A percentile compares a stretch with the other conserved stretches of the same genome.
Evolutionary conservation across 2,797 vertebrate species (phyloP).

Genomic region (Acanthurus tractus): DNA sequence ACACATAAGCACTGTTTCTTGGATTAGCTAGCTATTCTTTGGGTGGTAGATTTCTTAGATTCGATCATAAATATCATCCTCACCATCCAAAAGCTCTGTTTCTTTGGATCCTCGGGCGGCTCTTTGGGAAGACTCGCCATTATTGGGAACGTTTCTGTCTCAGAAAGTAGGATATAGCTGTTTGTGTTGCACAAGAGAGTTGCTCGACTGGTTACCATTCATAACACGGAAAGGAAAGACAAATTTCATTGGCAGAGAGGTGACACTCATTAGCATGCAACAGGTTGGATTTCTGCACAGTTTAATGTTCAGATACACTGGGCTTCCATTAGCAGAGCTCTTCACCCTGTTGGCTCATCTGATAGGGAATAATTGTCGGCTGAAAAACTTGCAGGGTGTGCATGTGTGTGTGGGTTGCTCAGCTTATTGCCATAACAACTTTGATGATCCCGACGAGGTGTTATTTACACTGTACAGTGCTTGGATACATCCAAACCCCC

Average conservation of each 20-base stretch:
- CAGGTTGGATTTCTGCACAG: slow-evolving; percentile 45
- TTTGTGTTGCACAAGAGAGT: slow-evolving; percentile 38
- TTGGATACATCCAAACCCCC: slow-evolving; percentile 40
- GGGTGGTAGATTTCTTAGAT: background rate
- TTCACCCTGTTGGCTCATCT: slow-evolving; percentile 14
- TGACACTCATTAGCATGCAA: slow-evolving; percentile 52
- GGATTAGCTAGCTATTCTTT: background rate
- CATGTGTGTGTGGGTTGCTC: slow-evolving; percentile 25
- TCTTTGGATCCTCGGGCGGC: slow-evolving; percentile 73
- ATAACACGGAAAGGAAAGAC: slow-evolving; percentile 23
- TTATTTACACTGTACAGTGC: slow-evolving; percentile 69
- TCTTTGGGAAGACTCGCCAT: slow-evolving; percentile 82
- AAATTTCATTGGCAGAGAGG: slow-evolving; percentile 46
- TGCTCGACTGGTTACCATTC: slow-evolving; percentile 59
- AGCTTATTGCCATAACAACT: slow-evolving; percentile 58
- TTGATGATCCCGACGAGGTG: slow-evolving; percentile 25
- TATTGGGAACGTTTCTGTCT: slow-evolving; percentile 54
- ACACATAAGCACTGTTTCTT: background rate
- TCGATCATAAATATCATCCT: slow-evolving; percentile 45
- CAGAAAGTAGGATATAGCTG: slow-evolving; percentile 44
- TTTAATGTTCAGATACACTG: slow-evolving; percentile 14
- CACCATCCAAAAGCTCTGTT: slow-evolving; percentile 88
- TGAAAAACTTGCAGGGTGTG: slow-evolving; percentile 22
- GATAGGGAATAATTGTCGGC: slow-evolving; percentile 26
- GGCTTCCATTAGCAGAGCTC: slow-evolving; percentile 6